Conservation (phyloP, 2,113 vertebrate species). For the Gymnarchus niloticus region DNA sequence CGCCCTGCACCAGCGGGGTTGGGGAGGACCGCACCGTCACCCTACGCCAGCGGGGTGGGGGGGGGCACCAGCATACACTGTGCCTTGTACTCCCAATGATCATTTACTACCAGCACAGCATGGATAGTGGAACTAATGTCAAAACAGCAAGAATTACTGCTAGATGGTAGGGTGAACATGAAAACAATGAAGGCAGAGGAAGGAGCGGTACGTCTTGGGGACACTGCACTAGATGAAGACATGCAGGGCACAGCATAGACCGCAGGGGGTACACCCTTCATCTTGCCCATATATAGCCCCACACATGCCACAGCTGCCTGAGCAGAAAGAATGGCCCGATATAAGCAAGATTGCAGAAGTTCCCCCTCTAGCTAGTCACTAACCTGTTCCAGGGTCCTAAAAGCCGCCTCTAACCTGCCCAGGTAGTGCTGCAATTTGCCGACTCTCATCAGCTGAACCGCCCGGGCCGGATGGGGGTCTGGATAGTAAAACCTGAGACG, state of each 20-base stretch:
- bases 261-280: neutral
- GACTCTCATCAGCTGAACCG: slow-evolving; percentile 82
- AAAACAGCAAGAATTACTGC: neutral
- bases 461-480: slow-evolving; percentile 77
- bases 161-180: neutral
- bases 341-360: neutral
- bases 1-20: no score
- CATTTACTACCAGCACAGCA: neutral
- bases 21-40: no score
- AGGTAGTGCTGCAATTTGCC: slow-evolving; percentile 83
- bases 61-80: no score
- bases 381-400: slow-evolving; percentile 80
- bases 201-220: no score
- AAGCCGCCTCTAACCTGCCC: slow-evolving; percentile 65
- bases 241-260: neutral
- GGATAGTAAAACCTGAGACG: slow-evolving; percentile 71
- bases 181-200: neutral
- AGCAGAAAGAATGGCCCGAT: neutral
- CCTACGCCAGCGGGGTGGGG: no score
- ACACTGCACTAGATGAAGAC: neutral
- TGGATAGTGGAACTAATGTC: neutral
- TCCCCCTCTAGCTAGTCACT: slow-evolving; percentile 36
- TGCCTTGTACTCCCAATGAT: neutral
- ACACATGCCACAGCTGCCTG: neutral
- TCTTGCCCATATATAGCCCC: neutral